A percentile compares a stretch with the other conserved stretches of the same genome.
These are phyloP conservation scores for Erythrocebus patas DNA, from an alignment of 2,113 vertebrate species.

Conservation along the genomic window DNA sequence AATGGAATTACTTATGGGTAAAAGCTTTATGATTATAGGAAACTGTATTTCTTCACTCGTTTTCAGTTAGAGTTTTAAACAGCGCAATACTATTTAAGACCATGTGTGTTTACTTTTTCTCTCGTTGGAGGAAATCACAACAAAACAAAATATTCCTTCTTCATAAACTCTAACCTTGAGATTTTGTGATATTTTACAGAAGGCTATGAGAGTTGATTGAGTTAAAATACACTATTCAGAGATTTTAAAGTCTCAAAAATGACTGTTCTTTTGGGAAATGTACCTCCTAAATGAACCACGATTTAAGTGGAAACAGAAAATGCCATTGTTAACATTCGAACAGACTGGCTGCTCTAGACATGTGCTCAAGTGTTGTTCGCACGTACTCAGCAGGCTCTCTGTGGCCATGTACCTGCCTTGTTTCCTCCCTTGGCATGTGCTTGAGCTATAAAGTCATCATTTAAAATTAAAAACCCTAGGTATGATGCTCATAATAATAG, in stretches of 20 bases:
- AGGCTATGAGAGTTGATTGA: slow-evolving; percentile 15
- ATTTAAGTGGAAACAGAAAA: slow-evolving; percentile 57
- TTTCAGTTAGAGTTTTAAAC: slow-evolving; percentile 15
- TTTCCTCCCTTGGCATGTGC: not conserved
- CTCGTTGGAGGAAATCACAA: slow-evolving; percentile 33
- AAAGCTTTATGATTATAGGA: not conserved
- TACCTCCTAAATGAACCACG: slow-evolving; percentile 25
- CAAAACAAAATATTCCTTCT: slow-evolving; percentile 44
- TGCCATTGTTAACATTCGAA: not conserved
- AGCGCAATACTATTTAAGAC: slow-evolving; percentile 25
- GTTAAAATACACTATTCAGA: slow-evolving; percentile 22
- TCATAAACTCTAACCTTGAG: slow-evolving; percentile 49
- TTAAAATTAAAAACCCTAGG: not conserved
- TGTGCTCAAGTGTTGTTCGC: not conserved
- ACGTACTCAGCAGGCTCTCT: not conserved
- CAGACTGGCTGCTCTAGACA: not conserved
- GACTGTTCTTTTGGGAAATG: slow-evolving; percentile 17
- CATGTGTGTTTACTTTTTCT: slow-evolving; percentile 26
- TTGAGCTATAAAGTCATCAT: slow-evolving; percentile 18
- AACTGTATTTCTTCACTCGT: not conserved
- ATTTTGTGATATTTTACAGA: slow-evolving; percentile 41
- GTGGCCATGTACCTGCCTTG: not conserved
- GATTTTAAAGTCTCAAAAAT: slow-evolving; percentile 15
- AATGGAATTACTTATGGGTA: not conserved
- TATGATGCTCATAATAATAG: not conserved